phyloP scores from a whole-genome alignment of 2,888 invertebrate species.

The Orthonychiurus folsomi region DNA sequence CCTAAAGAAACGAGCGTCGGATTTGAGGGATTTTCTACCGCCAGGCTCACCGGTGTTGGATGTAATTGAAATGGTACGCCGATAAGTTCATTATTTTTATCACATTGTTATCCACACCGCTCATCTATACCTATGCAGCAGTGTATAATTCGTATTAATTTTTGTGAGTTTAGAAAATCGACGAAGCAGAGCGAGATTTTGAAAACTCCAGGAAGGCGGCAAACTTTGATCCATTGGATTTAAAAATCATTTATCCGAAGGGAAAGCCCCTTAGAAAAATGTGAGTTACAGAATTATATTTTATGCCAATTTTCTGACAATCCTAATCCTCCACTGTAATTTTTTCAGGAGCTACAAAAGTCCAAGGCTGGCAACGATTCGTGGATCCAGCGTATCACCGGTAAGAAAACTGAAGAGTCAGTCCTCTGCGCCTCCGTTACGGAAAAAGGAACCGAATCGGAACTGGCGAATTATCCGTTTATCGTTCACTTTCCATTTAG shows the following conservation, averaged over 20 bases:
- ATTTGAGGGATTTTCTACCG: constrained; percentile 36
- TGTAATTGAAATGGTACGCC: constrained; percentile 32
- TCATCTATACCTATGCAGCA: too few relatives aligned
- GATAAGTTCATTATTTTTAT: neutral
- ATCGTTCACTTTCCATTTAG: constrained; percentile 38
- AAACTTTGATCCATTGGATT: constrained; percentile 25
- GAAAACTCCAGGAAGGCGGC: constrained; percentile 26
- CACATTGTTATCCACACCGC: neutral
- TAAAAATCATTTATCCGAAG: constrained; percentile 37
- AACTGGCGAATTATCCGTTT: constrained; percentile 38
- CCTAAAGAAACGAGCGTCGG: constrained; percentile 35
- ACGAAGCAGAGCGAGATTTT: constrained; percentile 38
- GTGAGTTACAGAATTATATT: constrained; percentile 14
- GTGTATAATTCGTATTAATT: too few relatives aligned
- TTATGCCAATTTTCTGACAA: neutral
- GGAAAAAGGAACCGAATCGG: constrained; percentile 16
- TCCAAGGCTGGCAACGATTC: neutral
- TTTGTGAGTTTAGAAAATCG: constrained; percentile 28
- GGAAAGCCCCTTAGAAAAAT: constrained; percentile 28
- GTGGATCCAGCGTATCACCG: neutral
- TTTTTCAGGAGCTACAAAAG: neutral
- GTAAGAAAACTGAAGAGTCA: neutral
- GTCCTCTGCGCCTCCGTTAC: neutral
- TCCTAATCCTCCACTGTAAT: too few relatives aligned
- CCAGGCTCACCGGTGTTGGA: constrained; percentile 37